phyloP scores from a whole-genome alignment of 2,797 vertebrate species.

The Onychomys torridus region DNA sequence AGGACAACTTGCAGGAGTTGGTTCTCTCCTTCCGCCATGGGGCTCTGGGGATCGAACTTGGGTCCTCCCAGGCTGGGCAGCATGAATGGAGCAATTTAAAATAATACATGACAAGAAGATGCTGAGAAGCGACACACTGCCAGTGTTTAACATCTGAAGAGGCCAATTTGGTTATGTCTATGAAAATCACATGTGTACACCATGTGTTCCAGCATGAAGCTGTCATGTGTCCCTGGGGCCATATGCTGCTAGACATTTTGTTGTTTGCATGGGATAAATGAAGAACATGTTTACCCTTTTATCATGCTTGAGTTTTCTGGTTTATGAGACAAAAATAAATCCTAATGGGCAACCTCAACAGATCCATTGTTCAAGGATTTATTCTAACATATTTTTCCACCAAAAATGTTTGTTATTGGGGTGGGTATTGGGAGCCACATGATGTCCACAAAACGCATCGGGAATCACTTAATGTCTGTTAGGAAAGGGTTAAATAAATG shows the following conservation, averaged over 20 bases:
- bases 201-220: background rate
- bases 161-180: background rate
- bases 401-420: background rate
- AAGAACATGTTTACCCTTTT: background rate
- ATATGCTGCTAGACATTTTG: background rate
- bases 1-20: background rate
- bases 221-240: background rate
- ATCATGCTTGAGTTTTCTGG: constrained; percentile 3
- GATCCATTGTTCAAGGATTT: background rate
- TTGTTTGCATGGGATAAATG: background rate
- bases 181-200: background rate
- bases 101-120: background rate
- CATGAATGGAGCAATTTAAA: background rate
- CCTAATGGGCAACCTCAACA: background rate
- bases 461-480: background rate
- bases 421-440: background rate
- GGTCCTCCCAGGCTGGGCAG: background rate
- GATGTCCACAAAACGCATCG: background rate
- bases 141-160: background rate
- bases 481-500: background rate
- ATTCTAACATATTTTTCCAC: background rate
- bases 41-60: background rate
- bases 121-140: background rate
- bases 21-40: background rate
- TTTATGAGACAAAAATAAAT: background rate